phyloP scores from a whole-genome alignment of 2,113 vertebrate genomes.

The Ceyx margarethae region DNA sequence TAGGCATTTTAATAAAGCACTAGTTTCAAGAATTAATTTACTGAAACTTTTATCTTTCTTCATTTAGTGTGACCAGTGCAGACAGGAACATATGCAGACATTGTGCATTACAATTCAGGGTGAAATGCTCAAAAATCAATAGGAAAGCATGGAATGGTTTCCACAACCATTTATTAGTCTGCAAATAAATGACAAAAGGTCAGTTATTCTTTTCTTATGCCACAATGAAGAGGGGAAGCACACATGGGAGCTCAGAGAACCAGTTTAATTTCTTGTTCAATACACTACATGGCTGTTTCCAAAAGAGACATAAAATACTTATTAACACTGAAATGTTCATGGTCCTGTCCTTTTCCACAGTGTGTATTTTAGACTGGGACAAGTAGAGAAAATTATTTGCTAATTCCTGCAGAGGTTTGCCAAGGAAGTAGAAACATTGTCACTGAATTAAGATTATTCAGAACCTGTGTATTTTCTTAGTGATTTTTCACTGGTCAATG shows the following conservation, averaged over 20 bases:
- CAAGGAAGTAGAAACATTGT: not conserved
- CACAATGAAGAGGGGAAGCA: not conserved
- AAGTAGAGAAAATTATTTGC: not conserved
- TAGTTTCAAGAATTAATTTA: not conserved
- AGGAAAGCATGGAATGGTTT: not conserved
- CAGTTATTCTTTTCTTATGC: not conserved
- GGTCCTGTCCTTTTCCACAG: not conserved
- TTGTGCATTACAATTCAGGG: fast-evolving
- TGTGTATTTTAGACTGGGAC: not conserved
- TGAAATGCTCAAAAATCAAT: not conserved
- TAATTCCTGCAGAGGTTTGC: not conserved
- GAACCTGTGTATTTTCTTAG: not conserved
- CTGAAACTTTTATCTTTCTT: not conserved
- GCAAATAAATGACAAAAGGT: not conserved
- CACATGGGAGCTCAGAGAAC: not conserved
- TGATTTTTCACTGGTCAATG: not conserved
- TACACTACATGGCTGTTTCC: not conserved
- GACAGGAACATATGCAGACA: not conserved
- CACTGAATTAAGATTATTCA: not conserved
- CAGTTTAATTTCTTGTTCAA: not conserved
- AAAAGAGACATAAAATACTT: not conserved
- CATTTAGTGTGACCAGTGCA: fast-evolving
- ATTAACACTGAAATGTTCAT: not conserved
- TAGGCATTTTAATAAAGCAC: not conserved
- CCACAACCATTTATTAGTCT: not conserved